Evolutionary conservation across 2,113 vertebrate genomes (phyloP), one percentile per base, ranked within the genome.

Genomic region (Aldabrachelys gigantea): DNA sequence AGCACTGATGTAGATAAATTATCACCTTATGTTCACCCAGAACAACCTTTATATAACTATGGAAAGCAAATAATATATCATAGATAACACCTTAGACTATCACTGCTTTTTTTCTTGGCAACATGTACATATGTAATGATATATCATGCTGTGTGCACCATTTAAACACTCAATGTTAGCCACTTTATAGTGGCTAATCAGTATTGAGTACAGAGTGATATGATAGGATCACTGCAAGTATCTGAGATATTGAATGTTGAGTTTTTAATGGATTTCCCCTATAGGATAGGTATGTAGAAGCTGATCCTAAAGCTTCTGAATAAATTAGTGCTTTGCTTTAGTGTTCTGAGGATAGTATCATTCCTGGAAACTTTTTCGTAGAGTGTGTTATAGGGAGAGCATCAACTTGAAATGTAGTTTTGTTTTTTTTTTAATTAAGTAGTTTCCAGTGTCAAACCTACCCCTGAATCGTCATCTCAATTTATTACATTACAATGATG

Each of bases 101-200:
- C 52, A 29, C n/a, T 84, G 44, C 7, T 10, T 95, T 95, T 95
- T 93, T 85, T 1, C 78, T 96, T 93, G 57, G 78, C 49, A 89
- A 84, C 88, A 49, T 35, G 47, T 7, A 17, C 17, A 3, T 49
- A 47, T 14, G 9, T 69, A 29, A 78, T 78, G 27, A 78, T 78
- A 2, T 84, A 54, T 38, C 5, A 53, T 69, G 69, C 81, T 84
- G 24, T 13, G 87, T 79, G 83, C 31, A 21, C 12, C 44, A 29
- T 84, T 87, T 90, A 93, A 85, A 76, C 62, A 59, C 65, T n/a
- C 76, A 12, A 3, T 41, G 4, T 24, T 93, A 11, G 22, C 88
- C 6, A n/a, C 44, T 89, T 6, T 21, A 10, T 84, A 83, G 89
- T 91, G 52, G 76, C 93, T 87, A 29, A 47, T 89, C 49, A 0